Evolutionary conservation across 2,113 vertebrate genomes (phyloP), one percentile per base, ranked within the genome.

Genomic region (Nanorana parkeri): DNA sequence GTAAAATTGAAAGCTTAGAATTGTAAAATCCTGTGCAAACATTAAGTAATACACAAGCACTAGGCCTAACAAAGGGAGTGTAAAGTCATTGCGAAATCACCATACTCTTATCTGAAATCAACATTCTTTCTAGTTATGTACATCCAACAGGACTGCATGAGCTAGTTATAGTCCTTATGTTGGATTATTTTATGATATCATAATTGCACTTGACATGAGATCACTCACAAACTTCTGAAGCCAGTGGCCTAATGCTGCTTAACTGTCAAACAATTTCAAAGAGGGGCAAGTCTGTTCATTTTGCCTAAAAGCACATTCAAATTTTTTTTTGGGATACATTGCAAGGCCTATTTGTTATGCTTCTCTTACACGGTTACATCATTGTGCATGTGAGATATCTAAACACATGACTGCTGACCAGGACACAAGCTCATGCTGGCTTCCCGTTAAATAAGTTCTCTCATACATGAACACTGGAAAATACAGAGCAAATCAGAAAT

Each of bases 41-140:
- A 78, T 78, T 78, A 68, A 11, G n/a, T 56, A 54, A 68, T 47
- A 47, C 47, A 61, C 17, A 4, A 19, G 52, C 21, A 32, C 24
- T 54, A 28, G 21, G 17, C 20, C 21, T 54, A 29, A 78, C 21
- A 67, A 78, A 75, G 51, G 23, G 66, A 55, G 20, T 6, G 3
- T 23, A 1, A 23, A 28, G 20, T 58, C 26, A 55, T 78, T 68
- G 28, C 58, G 64, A 68, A 78, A 78, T 68, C 61, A 78, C 41
- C 61, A 78, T 36, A 32, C 19, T 17, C 17, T 68, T 78, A 67
- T 78, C 24, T 13, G 68, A 15, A 69, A 20, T 68, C 32, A 78
- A 29, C 26, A 32, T 36, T 23, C 23, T 23, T 36, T 78, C 5
- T 17, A 56, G 16, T 67, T 23, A 23, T 67, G 5, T 24, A 26